A percentile compares a stretch with the other conserved stretches of the same genome.
Conservation (phyloP, 1,140 invertebrate species). For the Temnothorax longispinosus region DNA sequence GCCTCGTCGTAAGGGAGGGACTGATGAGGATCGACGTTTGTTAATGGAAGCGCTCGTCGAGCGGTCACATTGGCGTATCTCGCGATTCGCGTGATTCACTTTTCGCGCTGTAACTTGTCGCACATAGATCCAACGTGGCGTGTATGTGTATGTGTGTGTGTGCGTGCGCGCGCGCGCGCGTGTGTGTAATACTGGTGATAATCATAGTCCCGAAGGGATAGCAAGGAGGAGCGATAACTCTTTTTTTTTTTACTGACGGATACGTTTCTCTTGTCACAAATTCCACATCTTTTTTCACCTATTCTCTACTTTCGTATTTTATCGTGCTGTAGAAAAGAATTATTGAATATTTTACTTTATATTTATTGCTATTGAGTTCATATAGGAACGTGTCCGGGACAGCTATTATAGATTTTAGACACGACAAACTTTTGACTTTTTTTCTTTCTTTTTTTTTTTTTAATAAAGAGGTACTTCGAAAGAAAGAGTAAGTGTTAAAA, state of each 20-base stretch:
- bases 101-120: conserved; percentile 6
- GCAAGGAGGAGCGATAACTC: conserved; percentile 18
- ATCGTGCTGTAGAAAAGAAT: neutral
- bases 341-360: neutral
- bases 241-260: neutral
- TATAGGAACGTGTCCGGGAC: neutral
- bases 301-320: neutral
- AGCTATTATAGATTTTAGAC: neutral
- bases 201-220: conserved; percentile 29
- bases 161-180: neutral
- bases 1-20: neutral
- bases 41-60: conserved; percentile 22
- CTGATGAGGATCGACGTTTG: conserved; percentile 38
- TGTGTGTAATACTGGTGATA: conserved; percentile 48
- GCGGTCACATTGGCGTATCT: neutral
- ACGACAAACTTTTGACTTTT: neutral
- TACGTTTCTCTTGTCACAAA: neutral
- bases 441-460: neutral
- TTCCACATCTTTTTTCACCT: neutral
- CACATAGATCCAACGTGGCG: conserved; percentile 18
- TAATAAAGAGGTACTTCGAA: neutral
- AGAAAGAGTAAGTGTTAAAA: neutral
- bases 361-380: neutral
- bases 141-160: neutral
- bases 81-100: conserved; percentile 19